Evolutionary conservation across 2,113 vertebrate genomes (phyloP).

Genomic region (Cheilinus undulatus): DNA sequence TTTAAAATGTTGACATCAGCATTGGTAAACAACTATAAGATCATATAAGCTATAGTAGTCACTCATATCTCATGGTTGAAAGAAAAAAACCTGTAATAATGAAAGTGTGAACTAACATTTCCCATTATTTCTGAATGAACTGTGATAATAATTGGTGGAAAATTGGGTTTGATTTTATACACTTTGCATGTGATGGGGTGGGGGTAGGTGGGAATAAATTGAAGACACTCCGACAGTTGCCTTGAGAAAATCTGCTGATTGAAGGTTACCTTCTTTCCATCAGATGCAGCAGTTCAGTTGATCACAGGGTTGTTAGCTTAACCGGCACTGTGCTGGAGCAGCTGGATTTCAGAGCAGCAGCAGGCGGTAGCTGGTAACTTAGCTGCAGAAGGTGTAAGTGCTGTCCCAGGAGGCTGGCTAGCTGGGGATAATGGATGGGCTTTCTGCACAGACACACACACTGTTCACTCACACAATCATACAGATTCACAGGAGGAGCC

Average conservation of each 20-base stretch:
- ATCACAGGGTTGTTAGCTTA: constrained; percentile 51
- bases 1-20: no score
- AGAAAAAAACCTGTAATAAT: no score
- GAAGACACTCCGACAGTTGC: constrained; percentile 23
- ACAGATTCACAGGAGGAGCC: constrained; percentile 17
- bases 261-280: constrained; percentile 36
- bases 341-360: constrained; percentile 32
- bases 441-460: not conserved
- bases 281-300: constrained; percentile 19
- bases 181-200: constrained; percentile 17
- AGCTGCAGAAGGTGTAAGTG: constrained; percentile 8
- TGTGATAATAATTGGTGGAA: no score
- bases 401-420: constrained; percentile 22
- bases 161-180: constrained; percentile 39
- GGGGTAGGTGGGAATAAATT: constrained; percentile 7
- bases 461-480: constrained; percentile 4
- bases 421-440: constrained; percentile 24
- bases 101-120: no score
- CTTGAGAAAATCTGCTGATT: constrained; percentile 43
- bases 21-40: no score
- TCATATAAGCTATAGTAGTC: no score
- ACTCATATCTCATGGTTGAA: no score
- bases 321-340: constrained; percentile 19
- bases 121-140: no score
- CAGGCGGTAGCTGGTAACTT: constrained; percentile 24